Evolutionary conservation across 2,888 invertebrate species (phyloP).

Genomic region (Drosophila stalkeri): DNA sequence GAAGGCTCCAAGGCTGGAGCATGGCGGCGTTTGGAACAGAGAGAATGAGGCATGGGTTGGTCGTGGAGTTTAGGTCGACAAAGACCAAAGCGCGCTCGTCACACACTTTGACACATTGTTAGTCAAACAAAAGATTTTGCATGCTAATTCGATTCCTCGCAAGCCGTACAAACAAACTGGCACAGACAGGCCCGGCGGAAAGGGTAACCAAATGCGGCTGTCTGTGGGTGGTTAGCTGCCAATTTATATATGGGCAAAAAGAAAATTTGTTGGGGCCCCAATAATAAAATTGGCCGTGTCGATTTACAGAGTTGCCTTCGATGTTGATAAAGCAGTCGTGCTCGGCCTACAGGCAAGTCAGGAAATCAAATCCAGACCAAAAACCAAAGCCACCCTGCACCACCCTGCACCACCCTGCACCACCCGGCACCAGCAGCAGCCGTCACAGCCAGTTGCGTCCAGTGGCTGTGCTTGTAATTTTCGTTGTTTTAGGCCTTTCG

Average conservation of each 20-base stretch:
- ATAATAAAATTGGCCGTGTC: conserved; percentile 76
- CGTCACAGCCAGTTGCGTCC: conserved; percentile 36
- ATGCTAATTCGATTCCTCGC: conserved; percentile 78
- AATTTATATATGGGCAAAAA: conserved; percentile 25
- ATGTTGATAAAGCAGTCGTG: conserved; percentile 62
- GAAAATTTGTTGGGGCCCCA: conserved; percentile 45
- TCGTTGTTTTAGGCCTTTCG: conserved; percentile 60
- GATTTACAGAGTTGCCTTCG: conserved; percentile 48
- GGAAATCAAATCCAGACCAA: conserved; percentile 45
- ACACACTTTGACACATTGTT: conserved; percentile 81
- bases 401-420: not conserved
- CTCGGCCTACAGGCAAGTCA: conserved; percentile 38
- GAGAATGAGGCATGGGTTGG: not conserved
- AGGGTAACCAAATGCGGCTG: not conserved
- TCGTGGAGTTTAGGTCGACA: conserved; percentile 32
- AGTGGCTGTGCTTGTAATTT: conserved; percentile 63
- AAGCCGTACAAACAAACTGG: conserved; percentile 49
- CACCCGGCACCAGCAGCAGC: not conserved
- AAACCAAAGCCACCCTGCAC: conserved; percentile 4
- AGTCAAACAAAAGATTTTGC: conserved; percentile 80
- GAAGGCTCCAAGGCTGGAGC: conserved; percentile 13
- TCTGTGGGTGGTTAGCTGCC: not conserved
- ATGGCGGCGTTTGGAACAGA: not conserved
- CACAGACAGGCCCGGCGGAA: conserved; percentile 18
- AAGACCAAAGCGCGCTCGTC: conserved; percentile 66